Evolutionary conservation across 2,797 vertebrate species (phyloP).

Genomic region (Anguilla marmorata): DNA sequence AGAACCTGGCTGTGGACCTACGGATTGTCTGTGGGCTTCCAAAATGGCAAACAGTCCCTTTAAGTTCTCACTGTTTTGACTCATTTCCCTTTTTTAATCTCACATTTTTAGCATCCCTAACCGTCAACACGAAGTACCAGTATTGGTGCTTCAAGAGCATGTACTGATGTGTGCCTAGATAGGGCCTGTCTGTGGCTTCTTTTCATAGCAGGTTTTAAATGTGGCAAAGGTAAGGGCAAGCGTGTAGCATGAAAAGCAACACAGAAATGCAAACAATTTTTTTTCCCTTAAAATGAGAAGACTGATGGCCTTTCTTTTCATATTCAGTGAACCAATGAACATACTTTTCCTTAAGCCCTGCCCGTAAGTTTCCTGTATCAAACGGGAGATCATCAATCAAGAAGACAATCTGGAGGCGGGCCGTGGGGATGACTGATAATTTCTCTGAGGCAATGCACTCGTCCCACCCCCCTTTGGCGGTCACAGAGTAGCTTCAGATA

Average conservation of each 20-base stretch:
- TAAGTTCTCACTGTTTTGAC: slow-evolving; percentile 49
- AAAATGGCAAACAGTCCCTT: slow-evolving; percentile 43
- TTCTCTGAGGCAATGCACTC: background rate
- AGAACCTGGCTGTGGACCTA: background rate
- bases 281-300: background rate
- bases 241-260: background rate
- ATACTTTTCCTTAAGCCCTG: background rate
- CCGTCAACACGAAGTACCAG: slow-evolving; percentile 57
- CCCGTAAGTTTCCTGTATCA: background rate
- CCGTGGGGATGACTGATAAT: background rate
- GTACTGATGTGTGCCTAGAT: slow-evolving; percentile 44
- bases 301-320: background rate
- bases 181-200: slow-evolving; percentile 43
- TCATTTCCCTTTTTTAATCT: slow-evolving; percentile 25
- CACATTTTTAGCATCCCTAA: slow-evolving; percentile 40
- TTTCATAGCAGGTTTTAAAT: slow-evolving; percentile 26
- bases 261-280: background rate
- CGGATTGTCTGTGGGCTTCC: slow-evolving; percentile 31
- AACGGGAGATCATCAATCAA: background rate
- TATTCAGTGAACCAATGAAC: background rate
- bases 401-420: background rate
- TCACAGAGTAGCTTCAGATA: background rate
- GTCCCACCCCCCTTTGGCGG: background rate
- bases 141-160: slow-evolving; percentile 57
- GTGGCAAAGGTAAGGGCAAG: slow-evolving; percentile 1